Evolutionary conservation across 2,113 vertebrate genomes (phyloP).

Genomic region (Diadophis punctatus): DNA sequence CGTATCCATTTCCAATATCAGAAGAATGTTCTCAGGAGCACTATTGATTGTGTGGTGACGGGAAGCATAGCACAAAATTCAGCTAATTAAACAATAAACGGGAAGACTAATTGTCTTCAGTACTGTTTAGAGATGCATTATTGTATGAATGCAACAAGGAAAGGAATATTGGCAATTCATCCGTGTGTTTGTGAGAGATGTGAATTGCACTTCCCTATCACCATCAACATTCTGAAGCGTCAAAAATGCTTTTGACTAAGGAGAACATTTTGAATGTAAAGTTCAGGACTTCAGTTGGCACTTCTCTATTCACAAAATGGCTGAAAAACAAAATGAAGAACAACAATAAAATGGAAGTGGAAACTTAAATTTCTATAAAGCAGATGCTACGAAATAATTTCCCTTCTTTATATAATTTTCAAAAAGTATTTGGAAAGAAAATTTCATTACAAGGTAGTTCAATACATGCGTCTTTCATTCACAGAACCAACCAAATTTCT

Average conservation of each 20-base stretch:
- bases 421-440: background rate
- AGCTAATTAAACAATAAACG: slow-evolving; percentile 71
- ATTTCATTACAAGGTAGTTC: background rate
- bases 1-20: slow-evolving; percentile 65
- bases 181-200: background rate
- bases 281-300: background rate
- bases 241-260: background rate
- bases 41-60: slow-evolving; percentile 57
- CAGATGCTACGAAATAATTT: background rate
- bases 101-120: slow-evolving; percentile 52
- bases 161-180: slow-evolving; percentile 39
- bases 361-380: background rate
- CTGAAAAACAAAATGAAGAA: background rate
- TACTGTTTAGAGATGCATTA: slow-evolving; percentile 49
- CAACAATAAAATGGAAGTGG: background rate
- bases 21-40: slow-evolving; percentile 57
- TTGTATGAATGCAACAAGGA: slow-evolving; percentile 32
- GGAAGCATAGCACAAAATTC: slow-evolving; percentile 57
- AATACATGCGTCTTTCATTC: background rate
- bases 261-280: background rate
- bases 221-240: background rate
- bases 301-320: background rate
- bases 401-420: background rate
- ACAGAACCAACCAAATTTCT: background rate
- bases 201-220: slow-evolving; percentile 37